Evolutionary conservation across 2,888 invertebrate species (phyloP), one percentile per base, ranked within the genome.

Genomic region (Idaea dimidiata): DNA sequence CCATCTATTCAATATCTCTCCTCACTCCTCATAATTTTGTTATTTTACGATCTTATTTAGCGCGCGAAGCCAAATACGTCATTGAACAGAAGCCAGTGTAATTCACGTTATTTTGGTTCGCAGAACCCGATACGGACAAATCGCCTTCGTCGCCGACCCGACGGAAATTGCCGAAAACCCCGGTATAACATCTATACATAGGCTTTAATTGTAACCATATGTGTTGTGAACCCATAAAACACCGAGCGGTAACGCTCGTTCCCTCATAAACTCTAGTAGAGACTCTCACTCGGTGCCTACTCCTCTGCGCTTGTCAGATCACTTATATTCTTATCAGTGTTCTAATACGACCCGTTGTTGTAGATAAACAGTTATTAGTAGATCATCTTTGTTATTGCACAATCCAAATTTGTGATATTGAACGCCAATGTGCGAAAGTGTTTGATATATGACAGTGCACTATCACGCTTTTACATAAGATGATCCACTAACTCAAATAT

Each of bases 131-230:
- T 87, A 94, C 94, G 84, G 97, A 97, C 91, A 97, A 97, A 94
- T 94, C 96, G 80, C 97, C 97, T 83, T 95, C 97, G 76, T 97
- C 97, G 83, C 97, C 97, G 82, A 97, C 97, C 76, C 95, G 97
- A 94, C 95, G 98, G 95, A 97, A 97, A 96, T 94, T 98, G 93
- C 98, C 98, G 91, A 97, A 97, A 95, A 98, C 98, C 93, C 98
- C 98, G 96, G 97, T 98, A 97, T 96, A 97, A 96, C 95, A 93
- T 93, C 87, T 88, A 92, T 88, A 88, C 84, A 87, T 92, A 91
- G 90, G 90, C 84, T 90, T 89, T 90, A 88, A 86, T 83, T 87
- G 86, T 91, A 88, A 89, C 88, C 85, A 93, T 93, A 91, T 91
- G 91, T 93, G 93, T 93, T 93, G 91, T 93, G 91, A 93, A 84